Evolutionary conservation across 2,797 vertebrate species (phyloP), one percentile per base, ranked within the genome.

Genomic region (Percopsis omiscomaycus): DNA sequence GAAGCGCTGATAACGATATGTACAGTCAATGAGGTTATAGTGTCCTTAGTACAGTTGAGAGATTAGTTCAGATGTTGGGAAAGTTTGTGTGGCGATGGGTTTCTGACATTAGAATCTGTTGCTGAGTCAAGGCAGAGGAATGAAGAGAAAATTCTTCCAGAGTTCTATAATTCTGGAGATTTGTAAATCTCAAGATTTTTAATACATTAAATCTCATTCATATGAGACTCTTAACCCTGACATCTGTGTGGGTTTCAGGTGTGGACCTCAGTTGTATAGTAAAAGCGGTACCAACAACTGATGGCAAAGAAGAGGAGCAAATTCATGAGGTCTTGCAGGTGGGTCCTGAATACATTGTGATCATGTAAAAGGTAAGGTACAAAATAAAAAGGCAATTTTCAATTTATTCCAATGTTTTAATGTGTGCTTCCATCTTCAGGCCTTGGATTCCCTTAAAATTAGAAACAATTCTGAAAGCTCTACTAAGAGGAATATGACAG

Each of bases 251-350:
- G 4, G 42, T 46, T 74, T 0, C 80, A 99, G 97, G 96, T 66
- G 96, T 99, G 64, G 94, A 98, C 73, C 92, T 99, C 64, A 92
- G 84, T 81, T 97, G 92, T 73, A 95, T 99, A 48, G 91, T 99
- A 55, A 95, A 96, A 88, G 88, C 84, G 29, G 88, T 91, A 3
- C 86, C 86, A 0, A 86, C 71, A 61, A 71, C 86, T 13, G 92
- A 91, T 70, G 82, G 88, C 53, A 85, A 86, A 1, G 83, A 92
- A 61, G 92, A 92, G 15, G 92, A 92, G 50, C 90, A 92, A 73
- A 90, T 84, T 14, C 96, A 98, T 1, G 82, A 90, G 12, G 84
- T 99, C 73, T 81, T 98, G 55, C 91, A 93, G 95, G 97, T 98
- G 64, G 56, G 71, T 51, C 9, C 48, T 67, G n/a, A 16, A 2